Evolutionary conservation across 1,140 invertebrate species (phyloP).

Genomic region (Venustaconcha ellipsiformis): DNA sequence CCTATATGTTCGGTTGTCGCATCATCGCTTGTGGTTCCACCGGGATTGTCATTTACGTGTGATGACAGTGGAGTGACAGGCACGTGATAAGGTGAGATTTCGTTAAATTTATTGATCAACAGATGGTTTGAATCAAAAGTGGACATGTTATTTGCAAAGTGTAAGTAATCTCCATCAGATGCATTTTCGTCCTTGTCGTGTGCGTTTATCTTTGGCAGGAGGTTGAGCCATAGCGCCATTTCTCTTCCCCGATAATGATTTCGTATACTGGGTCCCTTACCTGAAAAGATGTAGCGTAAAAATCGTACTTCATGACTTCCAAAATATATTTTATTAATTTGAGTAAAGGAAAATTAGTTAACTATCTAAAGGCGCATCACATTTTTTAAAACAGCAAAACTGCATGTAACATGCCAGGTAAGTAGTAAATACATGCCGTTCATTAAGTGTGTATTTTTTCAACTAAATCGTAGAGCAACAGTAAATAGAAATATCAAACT

Average conservation of each 20-base stretch:
- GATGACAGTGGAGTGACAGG: slow-evolving; percentile 36
- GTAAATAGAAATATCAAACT: no score
- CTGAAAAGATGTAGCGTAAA: no score
- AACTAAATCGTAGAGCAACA: no score
- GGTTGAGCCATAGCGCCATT: slow-evolving; percentile 95
- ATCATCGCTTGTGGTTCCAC: slow-evolving; percentile 14
- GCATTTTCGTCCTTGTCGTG: slow-evolving; percentile 80
- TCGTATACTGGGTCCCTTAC: slow-evolving; percentile 72
- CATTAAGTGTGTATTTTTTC: no score
- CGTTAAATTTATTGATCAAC: slow-evolving; percentile 46
- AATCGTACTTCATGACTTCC: no score
- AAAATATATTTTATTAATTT: no score
- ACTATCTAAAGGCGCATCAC: no score
- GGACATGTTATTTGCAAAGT: slow-evolving; percentile 71
- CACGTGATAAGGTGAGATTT: slow-evolving; percentile 64
- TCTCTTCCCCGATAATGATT: slow-evolving; percentile 95
- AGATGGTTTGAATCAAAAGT: slow-evolving; percentile 58
- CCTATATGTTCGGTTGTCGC: slow-evolving; percentile 37
- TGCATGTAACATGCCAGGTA: no score
- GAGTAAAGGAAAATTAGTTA: no score
- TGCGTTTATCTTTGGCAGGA: slow-evolving; percentile 95
- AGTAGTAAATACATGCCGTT: no score
- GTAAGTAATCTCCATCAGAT: slow-evolving; percentile 84
- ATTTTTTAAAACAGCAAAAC: no score
- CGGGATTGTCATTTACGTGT: slow-evolving; percentile 9